Conservation (phyloP, 2,113 vertebrate species). For the Nansenia antarctica region DNA sequence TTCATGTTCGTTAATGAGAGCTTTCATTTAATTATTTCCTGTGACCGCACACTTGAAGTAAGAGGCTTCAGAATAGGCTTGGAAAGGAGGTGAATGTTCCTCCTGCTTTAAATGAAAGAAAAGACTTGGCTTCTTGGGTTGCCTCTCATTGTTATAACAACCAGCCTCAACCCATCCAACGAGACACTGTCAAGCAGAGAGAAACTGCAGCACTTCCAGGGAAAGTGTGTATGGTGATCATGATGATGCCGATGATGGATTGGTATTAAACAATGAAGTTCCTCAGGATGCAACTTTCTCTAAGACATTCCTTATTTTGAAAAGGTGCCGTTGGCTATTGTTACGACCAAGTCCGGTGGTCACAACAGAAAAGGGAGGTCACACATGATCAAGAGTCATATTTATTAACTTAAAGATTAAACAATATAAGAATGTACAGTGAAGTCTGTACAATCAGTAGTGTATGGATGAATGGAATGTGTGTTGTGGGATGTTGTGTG, state of each 20-base stretch:
- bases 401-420: too few relatives aligned
- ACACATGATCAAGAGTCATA: too few relatives aligned
- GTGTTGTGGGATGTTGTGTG: too few relatives aligned
- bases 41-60: not conserved
- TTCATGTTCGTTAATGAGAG: conserved; percentile 21
- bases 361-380: too few relatives aligned
- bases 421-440: too few relatives aligned
- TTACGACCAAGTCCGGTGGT: too few relatives aligned
- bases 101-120: conserved; percentile 23
- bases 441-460: too few relatives aligned
- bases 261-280: not conserved
- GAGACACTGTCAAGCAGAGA: not conserved
- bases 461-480: too few relatives aligned
- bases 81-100: not conserved
- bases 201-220: not conserved
- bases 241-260: not conserved
- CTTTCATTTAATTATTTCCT: not conserved
- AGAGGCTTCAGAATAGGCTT: not conserved
- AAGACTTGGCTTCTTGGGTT: not conserved
- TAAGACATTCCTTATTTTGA: not conserved
- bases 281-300: not conserved
- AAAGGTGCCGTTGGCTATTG: too few relatives aligned
- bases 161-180: not conserved
- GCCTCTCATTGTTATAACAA: not conserved
- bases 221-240: not conserved